phyloP scores from a whole-genome alignment of 2,797 vertebrate species.

The Scolopax bukidnonensis region DNA sequence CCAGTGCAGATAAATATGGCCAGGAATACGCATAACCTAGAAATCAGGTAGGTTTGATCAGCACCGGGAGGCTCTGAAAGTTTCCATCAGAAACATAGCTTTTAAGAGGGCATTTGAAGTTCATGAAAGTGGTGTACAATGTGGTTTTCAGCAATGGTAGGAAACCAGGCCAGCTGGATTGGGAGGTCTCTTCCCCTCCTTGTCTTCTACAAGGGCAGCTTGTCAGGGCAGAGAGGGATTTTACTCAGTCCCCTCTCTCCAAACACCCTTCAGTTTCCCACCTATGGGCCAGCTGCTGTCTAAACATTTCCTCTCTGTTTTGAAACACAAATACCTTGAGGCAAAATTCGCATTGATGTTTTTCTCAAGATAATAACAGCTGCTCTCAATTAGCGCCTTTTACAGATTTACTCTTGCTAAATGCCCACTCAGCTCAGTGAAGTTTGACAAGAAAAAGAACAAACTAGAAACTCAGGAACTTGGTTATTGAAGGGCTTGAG shows the following conservation, averaged over 20 bases:
- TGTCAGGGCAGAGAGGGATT: not conserved
- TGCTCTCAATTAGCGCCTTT: not conserved
- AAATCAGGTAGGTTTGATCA: not conserved
- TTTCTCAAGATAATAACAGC: not conserved
- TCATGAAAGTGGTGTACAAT: not conserved
- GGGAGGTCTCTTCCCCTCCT: not conserved
- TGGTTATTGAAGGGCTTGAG: not conserved
- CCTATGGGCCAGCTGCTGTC: not conserved
- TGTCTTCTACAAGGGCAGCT: not conserved
- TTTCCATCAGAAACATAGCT: not conserved
- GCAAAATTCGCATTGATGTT: not conserved
- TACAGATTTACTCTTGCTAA: conserved; percentile 22
- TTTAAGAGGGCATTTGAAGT: conserved; percentile 33
- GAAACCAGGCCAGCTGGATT: not conserved
- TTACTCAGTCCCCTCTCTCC: not conserved
- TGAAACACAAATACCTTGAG: conserved; percentile 1
- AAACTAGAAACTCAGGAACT: not conserved
- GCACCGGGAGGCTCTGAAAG: not conserved
- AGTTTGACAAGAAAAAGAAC: conserved; percentile 15
- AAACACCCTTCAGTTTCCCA: not conserved
- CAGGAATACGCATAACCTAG: conserved; percentile 47
- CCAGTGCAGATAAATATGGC: conserved; percentile 48
- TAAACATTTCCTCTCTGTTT: not conserved
- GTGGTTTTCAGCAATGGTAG: not conserved
- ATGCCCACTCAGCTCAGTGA: not conserved